These are phyloP conservation scores for Astreopora myriophthalma DNA, from an alignment of 64 coral and sea anemone genomes.

Conservation along the genomic window DNA sequence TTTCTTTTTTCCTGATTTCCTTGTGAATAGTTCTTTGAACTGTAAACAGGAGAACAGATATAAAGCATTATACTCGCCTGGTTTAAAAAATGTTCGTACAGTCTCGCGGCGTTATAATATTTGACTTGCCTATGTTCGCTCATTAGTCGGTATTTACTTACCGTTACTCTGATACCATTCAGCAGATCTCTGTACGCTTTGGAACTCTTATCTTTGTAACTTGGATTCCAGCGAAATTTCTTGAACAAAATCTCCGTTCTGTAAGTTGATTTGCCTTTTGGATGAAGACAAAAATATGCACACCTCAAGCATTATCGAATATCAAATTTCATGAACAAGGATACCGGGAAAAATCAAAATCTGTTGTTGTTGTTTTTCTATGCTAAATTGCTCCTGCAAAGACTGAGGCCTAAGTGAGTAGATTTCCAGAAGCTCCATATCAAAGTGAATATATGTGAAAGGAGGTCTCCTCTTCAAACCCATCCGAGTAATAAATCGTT, in stretches of 20 bases:
- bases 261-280: constrained; percentile 76
- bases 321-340: too few relatives aligned
- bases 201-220: constrained; percentile 65
- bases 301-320: too few relatives aligned
- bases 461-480: too few relatives aligned
- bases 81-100: too few relatives aligned
- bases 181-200: constrained; percentile 87
- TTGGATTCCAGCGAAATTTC: constrained; percentile 84
- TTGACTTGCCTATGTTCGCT: background rate
- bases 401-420: too few relatives aligned
- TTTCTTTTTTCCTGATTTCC: constrained; percentile 63
- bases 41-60: background rate
- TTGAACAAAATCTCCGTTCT: constrained; percentile 85
- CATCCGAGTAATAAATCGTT: too few relatives aligned
- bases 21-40: constrained; percentile 90
- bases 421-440: too few relatives aligned
- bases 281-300: background rate
- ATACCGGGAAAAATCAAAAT: too few relatives aligned
- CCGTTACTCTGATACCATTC: constrained; percentile 71
- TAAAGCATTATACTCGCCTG: background rate
- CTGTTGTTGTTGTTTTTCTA: too few relatives aligned
- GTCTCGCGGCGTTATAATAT: background rate
- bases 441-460: too few relatives aligned
- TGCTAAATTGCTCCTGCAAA: too few relatives aligned
- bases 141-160: background rate